These are phyloP conservation scores for Drosophila meridionalis DNA, from an alignment of 2,888 invertebrate genomes.

Conservation along the genomic window DNA sequence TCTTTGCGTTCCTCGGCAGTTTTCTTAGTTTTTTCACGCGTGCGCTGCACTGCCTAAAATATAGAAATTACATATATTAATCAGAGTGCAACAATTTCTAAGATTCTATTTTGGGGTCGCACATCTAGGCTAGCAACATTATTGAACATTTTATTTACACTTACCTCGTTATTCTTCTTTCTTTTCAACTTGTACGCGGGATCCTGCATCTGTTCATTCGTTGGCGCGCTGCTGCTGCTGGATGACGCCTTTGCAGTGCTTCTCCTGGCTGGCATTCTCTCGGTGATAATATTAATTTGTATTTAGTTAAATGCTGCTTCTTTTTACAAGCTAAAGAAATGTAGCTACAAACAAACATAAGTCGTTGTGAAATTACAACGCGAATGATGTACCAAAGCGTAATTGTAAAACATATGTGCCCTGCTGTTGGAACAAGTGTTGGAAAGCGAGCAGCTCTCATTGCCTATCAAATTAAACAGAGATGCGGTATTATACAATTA, in stretches of 20 bases:
- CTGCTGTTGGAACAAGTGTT: conserved; percentile 45
- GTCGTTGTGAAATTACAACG: conserved; percentile 73
- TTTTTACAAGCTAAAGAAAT: conserved; percentile 38
- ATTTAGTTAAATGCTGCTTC: conserved; percentile 58
- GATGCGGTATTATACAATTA: conserved; percentile 61
- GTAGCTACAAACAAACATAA: conserved; percentile 37
- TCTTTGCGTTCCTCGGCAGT: conserved; percentile 82
- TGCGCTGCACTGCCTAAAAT: conserved; percentile 83
- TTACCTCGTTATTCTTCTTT: conserved; percentile 84
- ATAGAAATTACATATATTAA: conserved; percentile 39
- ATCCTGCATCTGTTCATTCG: conserved; percentile 73
- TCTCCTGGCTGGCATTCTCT: conserved; percentile 83
- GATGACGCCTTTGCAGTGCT: conserved; percentile 68
- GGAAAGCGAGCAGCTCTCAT: conserved; percentile 35
- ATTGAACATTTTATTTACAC: conserved; percentile 25
- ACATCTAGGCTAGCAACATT: conserved; percentile 57
- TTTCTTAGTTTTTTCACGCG: conserved; percentile 83
- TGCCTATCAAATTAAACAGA: conserved; percentile 31
- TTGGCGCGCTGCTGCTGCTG: conserved; percentile 37
- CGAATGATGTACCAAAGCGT: conserved; percentile 66
- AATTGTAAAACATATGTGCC: conserved; percentile 66
- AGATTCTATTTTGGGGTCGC: conserved; percentile 59
- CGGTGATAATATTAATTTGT: conserved; percentile 81
- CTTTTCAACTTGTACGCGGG: conserved; percentile 83
- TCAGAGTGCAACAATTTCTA: conserved; percentile 23